A percentile compares a stretch with the other conserved stretches of the same genome.
Evolutionary conservation across 2,888 invertebrate genomes (phyloP).

Genomic region (Mylabris sibirica): DNA sequence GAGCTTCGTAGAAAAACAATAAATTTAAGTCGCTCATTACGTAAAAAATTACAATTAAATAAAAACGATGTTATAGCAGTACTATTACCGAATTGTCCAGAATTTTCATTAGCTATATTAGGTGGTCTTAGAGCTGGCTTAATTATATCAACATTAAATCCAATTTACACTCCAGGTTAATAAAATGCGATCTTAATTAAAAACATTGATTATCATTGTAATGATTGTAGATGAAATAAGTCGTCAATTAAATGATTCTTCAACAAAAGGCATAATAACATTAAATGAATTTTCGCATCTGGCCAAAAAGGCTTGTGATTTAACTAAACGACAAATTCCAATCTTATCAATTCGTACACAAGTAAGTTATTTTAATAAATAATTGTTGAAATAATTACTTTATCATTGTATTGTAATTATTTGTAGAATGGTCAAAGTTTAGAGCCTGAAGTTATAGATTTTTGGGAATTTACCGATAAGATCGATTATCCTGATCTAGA

Average conservation of each 20-base stretch:
- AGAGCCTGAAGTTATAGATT: conserved; percentile 67
- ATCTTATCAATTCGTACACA: conserved; percentile 6
- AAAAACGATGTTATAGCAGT: conserved; percentile 72
- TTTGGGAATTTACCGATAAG: conserved; percentile 64
- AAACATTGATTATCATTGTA: not conserved
- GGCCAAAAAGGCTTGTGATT: not conserved
- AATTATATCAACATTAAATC: conserved; percentile 73
- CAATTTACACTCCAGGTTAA: conserved; percentile 67
- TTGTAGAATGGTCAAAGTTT: conserved; percentile 27
- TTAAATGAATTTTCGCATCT: not conserved
- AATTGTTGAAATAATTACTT: not conserved
- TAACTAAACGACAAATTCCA: conserved; percentile 13
- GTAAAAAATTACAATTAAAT: conserved; percentile 67
- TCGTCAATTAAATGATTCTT: conserved; percentile 17
- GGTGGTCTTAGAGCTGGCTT: conserved; percentile 73
- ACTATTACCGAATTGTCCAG: conserved; percentile 75
- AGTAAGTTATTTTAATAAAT: conserved; percentile 10
- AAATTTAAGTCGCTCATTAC: conserved; percentile 62
- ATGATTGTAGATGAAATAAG: conserved; percentile 18
- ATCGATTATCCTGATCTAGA: conserved; percentile 63
- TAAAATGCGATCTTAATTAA: not conserved
- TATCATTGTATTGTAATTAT: not conserved
- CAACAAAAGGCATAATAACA: conserved; percentile 13
- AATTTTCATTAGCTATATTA: conserved; percentile 69
- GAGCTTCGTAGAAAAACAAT: conserved; percentile 69